phyloP scores from a whole-genome alignment of 2,888 invertebrate species.

The Acanthosoma haemorrhoidale region DNA sequence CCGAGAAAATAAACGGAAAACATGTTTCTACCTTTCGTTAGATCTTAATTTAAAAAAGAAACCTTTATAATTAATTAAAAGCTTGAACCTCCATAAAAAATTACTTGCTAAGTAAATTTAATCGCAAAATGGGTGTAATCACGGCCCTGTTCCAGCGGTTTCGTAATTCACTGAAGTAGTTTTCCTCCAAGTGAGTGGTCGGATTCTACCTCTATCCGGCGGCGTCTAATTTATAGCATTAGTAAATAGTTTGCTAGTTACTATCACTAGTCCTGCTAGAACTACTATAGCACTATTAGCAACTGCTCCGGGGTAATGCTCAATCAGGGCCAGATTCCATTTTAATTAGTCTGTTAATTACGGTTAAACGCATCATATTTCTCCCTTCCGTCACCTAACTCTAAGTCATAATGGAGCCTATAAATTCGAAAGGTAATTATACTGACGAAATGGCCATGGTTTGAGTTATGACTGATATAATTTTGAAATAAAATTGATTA shows the following conservation, averaged over 20 bases:
- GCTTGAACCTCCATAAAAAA: neutral
- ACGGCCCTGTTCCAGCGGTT: neutral
- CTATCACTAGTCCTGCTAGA: no score
- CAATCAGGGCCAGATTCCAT: conserved; percentile 8
- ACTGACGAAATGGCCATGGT: no score
- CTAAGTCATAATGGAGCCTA: no score
- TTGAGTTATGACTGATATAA: no score
- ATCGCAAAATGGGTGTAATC: neutral
- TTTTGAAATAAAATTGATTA: no score
- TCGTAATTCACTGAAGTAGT: neutral
- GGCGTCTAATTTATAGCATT: neutral
- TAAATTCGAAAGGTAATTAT: no score
- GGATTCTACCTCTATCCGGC: no score
- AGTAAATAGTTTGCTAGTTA: conserved; percentile 2
- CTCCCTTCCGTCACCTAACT: no score
- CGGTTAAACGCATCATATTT: neutral
- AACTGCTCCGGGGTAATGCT: neutral
- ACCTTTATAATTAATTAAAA: neutral
- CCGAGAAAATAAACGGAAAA: no score
- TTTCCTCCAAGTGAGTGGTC: neutral
- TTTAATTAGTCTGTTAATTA: conserved; percentile 12
- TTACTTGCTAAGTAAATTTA: neutral
- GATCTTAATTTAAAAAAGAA: neutral
- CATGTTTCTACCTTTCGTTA: no score
- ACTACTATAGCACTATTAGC: conserved; percentile 8